Evolutionary conservation across 2,113 vertebrate genomes (phyloP).

Genomic region (Oryctolagus cuniculus): mOryCun1.1 NC_091439.1:66081501-66082000

Average conservation of each 20-base stretch:
- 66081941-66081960: slow-evolving; percentile 1
- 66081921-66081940: not conserved
- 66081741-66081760: no score
- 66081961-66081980: no score
- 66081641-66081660: not conserved
- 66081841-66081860: not conserved
- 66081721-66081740: not conserved
- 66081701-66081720: not conserved
- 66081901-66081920: not conserved
- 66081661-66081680: not conserved
- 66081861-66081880: not conserved
- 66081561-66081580: no score
- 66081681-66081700: not conserved
- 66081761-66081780: not conserved
- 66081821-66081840: not conserved
- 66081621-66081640: not conserved
- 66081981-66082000: not conserved
- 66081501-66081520: no score
- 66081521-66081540: no score
- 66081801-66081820: slow-evolving; percentile 11
- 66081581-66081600: not conserved
- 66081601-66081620: slow-evolving; percentile 29
- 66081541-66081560: no score
- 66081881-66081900: not conserved
- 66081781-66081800: slow-evolving; percentile 42